Conservation (phyloP, 2,797 vertebrate genomes). For the Loriculus beryllinus region DNA sequence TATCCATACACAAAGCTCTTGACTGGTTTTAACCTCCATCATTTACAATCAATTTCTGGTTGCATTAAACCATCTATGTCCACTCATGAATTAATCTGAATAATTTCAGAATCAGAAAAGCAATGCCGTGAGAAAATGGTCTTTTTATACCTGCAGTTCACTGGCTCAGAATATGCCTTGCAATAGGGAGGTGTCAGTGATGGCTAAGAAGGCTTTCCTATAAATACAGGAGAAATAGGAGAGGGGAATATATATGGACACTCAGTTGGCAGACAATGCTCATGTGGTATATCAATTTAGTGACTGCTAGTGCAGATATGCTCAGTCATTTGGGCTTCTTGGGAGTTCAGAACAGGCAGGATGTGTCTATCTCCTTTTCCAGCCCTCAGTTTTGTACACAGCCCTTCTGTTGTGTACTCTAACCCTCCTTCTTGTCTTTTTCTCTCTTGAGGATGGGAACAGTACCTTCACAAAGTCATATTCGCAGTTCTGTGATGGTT, state of each 20-base stretch:
- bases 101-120: background rate
- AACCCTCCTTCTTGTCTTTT: background rate
- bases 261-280: background rate
- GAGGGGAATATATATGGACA: background rate
- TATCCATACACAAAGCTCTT: background rate
- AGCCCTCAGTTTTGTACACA: background rate
- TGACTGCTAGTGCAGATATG: background rate
- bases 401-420: background rate
- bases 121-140: background rate
- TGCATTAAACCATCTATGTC: background rate
- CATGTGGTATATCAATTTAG: background rate
- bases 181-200: background rate
- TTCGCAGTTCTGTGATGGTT: slow-evolving; percentile 84
- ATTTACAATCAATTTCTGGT: background rate
- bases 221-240: background rate
- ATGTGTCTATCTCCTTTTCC: background rate
- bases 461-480: slow-evolving; percentile 88
- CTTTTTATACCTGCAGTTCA: background rate
- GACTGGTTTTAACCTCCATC: background rate
- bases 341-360: background rate
- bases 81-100: background rate
- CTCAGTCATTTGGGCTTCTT: background rate
- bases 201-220: background rate
- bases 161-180: background rate
- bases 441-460: rapidly evolving